Percentiles rank a stretch among this genome's conserved stretches.
phyloP scores from a whole-genome alignment of 2,888 invertebrate species.

The Dichetophora obliterata region DNA sequence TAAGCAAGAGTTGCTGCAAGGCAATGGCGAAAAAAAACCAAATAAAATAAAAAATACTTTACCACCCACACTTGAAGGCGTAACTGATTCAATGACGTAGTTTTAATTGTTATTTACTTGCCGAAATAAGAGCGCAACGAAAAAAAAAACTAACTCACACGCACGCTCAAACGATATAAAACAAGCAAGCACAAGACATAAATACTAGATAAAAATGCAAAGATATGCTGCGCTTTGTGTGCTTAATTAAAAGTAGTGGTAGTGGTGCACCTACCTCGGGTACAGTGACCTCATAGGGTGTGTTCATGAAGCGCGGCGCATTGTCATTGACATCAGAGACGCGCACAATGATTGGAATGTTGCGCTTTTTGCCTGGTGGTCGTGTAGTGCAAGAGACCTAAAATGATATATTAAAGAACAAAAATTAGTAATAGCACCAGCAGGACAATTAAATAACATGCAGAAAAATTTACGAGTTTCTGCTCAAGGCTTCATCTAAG shows the following conservation, averaged over 20 bases:
- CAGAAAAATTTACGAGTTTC: background rate
- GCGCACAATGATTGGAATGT: conserved; percentile 89
- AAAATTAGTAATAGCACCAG: background rate
- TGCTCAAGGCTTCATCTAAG: background rate
- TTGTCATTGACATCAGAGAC: conserved; percentile 94
- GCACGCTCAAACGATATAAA: background rate
- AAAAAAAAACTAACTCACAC: background rate
- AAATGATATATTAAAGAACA: background rate
- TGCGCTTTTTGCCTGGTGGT: conserved; percentile 83
- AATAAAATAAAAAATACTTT: conserved; percentile 5
- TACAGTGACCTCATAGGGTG: conserved; percentile 86
- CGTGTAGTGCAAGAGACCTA: conserved; percentile 87
- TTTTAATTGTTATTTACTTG: conserved; percentile 42
- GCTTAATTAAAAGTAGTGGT: background rate
- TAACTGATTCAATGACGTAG: background rate
- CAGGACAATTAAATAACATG: no score
- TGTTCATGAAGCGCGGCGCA: conserved; percentile 85
- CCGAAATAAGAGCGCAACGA: background rate
- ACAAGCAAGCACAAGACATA: background rate
- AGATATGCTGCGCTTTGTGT: background rate
- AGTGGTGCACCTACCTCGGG: conserved; percentile 79
- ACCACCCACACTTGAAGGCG: background rate
- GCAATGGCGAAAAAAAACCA: background rate
- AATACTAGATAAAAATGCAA: conserved; percentile 1
- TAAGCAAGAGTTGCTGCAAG: conserved; percentile 4